Evolutionary conservation across 2,113 vertebrate genomes (phyloP).

Genomic region (Gyps fulvus): DNA sequence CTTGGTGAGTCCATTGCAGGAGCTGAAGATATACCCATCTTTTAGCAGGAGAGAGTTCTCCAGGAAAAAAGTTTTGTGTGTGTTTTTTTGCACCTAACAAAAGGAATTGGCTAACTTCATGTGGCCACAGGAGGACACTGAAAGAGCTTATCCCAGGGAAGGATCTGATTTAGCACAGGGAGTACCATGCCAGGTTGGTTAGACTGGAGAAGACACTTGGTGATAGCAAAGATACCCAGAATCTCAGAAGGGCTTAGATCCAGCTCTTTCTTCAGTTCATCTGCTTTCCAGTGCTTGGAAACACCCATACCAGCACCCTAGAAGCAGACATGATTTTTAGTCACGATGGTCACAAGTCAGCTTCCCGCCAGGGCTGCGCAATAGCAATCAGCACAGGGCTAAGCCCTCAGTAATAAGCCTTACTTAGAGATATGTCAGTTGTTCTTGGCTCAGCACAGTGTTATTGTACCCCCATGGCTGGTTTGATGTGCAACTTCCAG

Average conservation of each 20-base stretch:
- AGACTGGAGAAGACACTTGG: neutral
- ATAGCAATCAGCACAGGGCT: neutral
- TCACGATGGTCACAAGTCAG: neutral
- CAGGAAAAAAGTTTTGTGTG: neutral
- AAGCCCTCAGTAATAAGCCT: neutral
- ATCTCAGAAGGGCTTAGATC: neutral
- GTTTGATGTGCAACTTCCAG: neutral
- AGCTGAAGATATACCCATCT: neutral
- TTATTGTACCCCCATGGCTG: neutral
- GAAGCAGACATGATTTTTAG: neutral
- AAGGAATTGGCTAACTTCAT: neutral
- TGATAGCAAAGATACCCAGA: neutral
- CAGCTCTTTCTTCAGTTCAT: neutral
- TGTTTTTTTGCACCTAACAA: neutral
- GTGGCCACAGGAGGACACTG: neutral
- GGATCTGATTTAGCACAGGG: neutral
- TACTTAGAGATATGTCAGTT: neutral
- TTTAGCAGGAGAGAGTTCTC: neutral
- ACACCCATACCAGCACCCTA: neutral
- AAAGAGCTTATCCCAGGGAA: neutral
- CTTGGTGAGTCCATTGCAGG: neutral
- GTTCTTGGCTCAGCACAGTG: neutral
- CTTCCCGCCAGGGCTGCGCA: neutral
- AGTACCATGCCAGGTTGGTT: no score
- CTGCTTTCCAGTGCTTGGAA: neutral